Evolutionary conservation across 2,797 vertebrate species (phyloP), one percentile per base, ranked within the genome.

Genomic region (Botia almorhae): DNA sequence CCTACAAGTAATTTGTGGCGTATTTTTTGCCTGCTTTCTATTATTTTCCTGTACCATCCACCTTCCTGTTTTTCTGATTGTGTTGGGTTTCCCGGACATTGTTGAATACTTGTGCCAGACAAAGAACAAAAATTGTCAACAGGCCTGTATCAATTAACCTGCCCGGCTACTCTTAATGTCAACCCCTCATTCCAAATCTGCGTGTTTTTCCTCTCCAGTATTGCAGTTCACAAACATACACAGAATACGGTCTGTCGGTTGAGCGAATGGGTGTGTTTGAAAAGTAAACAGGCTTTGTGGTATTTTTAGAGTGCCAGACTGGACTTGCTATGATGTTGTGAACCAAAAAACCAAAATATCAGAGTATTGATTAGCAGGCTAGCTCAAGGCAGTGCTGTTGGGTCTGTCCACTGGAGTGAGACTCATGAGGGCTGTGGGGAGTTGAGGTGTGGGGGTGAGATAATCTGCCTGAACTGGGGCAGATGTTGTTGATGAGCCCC

Each of bases 401-500:
- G 83, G 80, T 56, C 78, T 84, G 77, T 81, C 81, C 84, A 74
- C 64, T 85, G 78, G 65, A 79, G 81, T 83, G 81, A 76, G 80
- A 71, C 77, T 81, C 39, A 56, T 71, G 82, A 81, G 84, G 48
- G 77, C 55, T 80, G 74, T 56, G 48, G 67, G 72, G 69, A 91
- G 89, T 87, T 80, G 87, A 87, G 88, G 85, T 89, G 84, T 76
- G 81, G 69, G 82, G 88, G 87, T 80, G 89, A 92, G 90, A 93
- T 94, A 94, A 95, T 93, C 92, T 93, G 81, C 85, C 93, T 94
- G 93, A 94, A 94, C 92, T 87, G 91, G 92, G 92, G 94, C 94
- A 94, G 94, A 94, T 94, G 93, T 94, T 93, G 90, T 94, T 94
- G 94, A 94, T 91, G 90, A 94, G 92, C 91, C 92, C 89, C 90